Conservation (phyloP, 37 sponge, comb jelly and placozoan species). For the Hormiphora californensis region DNA sequence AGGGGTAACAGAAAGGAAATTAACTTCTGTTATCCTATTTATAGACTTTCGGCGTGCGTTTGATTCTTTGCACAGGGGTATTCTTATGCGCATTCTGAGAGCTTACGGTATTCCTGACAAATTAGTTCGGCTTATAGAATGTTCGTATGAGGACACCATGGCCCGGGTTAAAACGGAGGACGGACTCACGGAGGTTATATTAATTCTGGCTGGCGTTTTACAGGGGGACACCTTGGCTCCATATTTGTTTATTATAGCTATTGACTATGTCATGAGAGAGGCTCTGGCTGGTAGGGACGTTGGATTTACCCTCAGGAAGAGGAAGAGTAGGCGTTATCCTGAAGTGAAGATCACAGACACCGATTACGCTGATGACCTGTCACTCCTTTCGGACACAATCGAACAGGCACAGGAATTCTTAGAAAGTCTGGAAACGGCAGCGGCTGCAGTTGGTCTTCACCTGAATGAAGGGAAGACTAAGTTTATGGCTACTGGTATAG, state of each 20-base stretch:
- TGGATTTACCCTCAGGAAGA: neutral
- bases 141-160: neutral
- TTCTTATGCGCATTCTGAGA: neutral
- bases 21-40: neutral
- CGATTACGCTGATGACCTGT: neutral
- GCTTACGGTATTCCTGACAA: constrained; percentile 27
- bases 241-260: neutral
- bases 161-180: constrained; percentile 19
- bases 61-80: neutral
- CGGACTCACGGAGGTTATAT: neutral
- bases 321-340: neutral
- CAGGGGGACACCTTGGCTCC: constrained; percentile 53
- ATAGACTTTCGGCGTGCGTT: neutral
- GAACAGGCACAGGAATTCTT: no score
- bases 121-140: neutral
- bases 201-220: constrained; percentile 26
- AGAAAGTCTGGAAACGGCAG: neutral
- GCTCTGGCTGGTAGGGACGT: neutral
- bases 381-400: neutral
- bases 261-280: neutral
- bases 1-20: neutral
- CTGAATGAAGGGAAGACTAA: no score
- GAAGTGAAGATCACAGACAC: neutral
- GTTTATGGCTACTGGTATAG: neutral
- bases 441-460: no score